Conservation (phyloP, 2,797 vertebrate genomes). For the Euphonia xanthogaster region DNA sequence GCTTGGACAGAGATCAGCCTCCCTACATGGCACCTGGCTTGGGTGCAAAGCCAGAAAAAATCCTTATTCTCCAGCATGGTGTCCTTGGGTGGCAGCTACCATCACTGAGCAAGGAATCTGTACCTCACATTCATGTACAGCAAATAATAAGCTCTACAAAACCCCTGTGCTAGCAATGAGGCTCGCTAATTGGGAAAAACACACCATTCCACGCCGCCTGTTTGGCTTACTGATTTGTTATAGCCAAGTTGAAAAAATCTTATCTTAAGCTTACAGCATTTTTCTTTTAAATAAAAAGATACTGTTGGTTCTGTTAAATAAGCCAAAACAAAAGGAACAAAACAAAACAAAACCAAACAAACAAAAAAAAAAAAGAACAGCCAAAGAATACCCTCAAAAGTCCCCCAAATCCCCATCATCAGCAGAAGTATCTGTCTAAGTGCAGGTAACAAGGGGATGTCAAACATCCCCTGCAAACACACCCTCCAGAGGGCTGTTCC, state of each 20-base stretch:
- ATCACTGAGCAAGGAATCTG: background rate
- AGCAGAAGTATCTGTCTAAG: background rate
- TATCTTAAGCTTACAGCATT: background rate
- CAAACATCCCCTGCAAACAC: background rate
- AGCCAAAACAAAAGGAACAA: background rate
- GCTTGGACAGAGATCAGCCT: background rate
- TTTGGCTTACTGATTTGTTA: background rate
- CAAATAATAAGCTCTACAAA: background rate
- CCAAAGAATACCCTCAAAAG: background rate
- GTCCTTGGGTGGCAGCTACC: background rate
- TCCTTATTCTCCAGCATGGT: background rate
- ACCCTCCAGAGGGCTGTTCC: background rate
- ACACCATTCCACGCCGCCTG: background rate
- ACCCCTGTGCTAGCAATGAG: background rate
- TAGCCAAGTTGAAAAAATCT: background rate
- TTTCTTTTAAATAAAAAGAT: background rate
- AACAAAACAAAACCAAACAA: background rate
- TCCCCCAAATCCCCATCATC: background rate
- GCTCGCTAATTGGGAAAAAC: background rate
- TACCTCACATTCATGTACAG: background rate
- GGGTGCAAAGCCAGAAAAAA: background rate
- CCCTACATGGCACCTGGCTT: background rate
- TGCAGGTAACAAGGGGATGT: background rate
- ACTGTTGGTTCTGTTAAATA: background rate
- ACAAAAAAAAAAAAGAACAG: background rate